Base-by-base conservation (phyloP, 2,797 vertebrate genomes). In the Acrocephalus scirpaceus region DNA sequence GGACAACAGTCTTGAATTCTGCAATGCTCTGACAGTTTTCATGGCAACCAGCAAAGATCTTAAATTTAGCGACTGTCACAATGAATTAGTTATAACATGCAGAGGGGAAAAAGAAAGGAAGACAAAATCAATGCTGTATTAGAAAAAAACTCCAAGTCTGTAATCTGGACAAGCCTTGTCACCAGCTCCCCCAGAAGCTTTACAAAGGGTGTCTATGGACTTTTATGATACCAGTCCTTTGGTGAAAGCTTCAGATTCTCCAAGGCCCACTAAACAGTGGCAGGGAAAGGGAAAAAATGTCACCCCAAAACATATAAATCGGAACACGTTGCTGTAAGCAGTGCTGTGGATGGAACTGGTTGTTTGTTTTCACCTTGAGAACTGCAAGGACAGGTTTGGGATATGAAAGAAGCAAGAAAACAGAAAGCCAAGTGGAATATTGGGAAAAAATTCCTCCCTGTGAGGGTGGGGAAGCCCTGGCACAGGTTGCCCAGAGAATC, bases 41-140 rank as follows among this genome's bases (percentile, higher is more conserved):
- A 90, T 86, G 89, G 93, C 87, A 95, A 94, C 38, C 0, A 94
- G 88, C 65, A 75, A 83, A 88, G 85, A 86, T 72, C 86, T 84
- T 51, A 71, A 74, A 86, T 79, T 54, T 71, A 96, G 85, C 0
- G 5, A 66, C 0, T 92, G 78, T 80, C 82, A 87, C 54, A 71
- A 69, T 1, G 19, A 75, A 89, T 93, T 88, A 77, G 71, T 57
- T 92, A 2, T n/a, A 69, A 74, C 88, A 85, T n/a, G 53, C 58
- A 69, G 34, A 54, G 40, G 53, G 36, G 82, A 72, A 73, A 82
- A 95, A 62, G 74, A 34, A 82, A 86, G 61, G 50, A 54, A 94
- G 84, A 72, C 40, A 88, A 89, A 93, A 45, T 34, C 84, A 57
- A 54, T 9, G 61, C 29, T 38, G 47, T 57, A 16, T n/a, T 50